Evolutionary conservation across 1,140 invertebrate genomes (phyloP), one percentile per base, ranked within the genome.

Genomic region (Myzus persicae): DNA sequence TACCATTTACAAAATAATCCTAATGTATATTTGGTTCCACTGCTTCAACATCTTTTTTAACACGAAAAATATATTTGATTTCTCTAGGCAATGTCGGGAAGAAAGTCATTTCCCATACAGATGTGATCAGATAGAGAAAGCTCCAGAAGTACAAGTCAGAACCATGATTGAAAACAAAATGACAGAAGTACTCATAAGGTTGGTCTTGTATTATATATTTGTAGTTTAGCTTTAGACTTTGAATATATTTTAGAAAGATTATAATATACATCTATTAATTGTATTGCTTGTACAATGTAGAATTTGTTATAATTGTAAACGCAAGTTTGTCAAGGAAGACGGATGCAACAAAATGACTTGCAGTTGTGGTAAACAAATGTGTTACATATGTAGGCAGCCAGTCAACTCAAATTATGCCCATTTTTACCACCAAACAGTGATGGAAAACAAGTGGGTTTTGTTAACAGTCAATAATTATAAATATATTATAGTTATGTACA

Each of bases 341-440:
- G 97, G 97, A 7, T 97, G 97, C 94, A 97, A 97, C 94, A 97
- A 96, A 94, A 97, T 97, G 96, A 96, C 95, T 5, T 97, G 97
- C 95, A 59, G 51, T 38, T 97, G 97, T 95, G 97, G 97, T 3
- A 96, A 96, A 4, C 95, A 94, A 18, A 97, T 97, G 96, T 97
- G 97, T 94, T 97, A 97, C 94, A 94, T 97, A 11, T 97, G 97
- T 94, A 95, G 96, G 59, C 94, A 96, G 94, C 95, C 96, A 8
- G 95, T 97, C 26, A 14, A 59, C 0, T 95, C 95, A 5, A 95
- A 96, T 94, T 97, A 97, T 94, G 93, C 94, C 7, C 97, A 97
- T 95, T 97, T 97, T 94, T 95, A 95, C 93, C 95, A 95, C 42
- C 94, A 51, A 20, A 1, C 4, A 26, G 76, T 92, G 36, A 24